Conservation (phyloP, 2,113 vertebrate species). For the Gambusia affinis region DNA sequence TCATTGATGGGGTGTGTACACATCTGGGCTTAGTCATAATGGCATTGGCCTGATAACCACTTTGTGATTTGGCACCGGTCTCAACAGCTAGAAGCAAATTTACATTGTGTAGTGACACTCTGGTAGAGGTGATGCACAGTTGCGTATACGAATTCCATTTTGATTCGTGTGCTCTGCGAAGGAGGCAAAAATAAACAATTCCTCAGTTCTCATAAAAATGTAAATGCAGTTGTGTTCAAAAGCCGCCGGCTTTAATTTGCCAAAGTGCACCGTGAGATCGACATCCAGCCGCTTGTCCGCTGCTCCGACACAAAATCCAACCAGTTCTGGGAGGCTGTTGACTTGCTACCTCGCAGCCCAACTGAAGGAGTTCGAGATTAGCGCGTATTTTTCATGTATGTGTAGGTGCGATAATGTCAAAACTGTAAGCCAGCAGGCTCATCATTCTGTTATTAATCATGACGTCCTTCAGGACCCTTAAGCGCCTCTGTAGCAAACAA, state of each 20-base stretch:
- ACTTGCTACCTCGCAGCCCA: slow-evolving; percentile 1
- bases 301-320: background rate
- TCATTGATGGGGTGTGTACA: slow-evolving; percentile 56
- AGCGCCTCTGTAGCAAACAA: slow-evolving; percentile 33
- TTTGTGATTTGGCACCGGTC: slow-evolving; percentile 47
- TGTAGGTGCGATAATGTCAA: slow-evolving; percentile 21
- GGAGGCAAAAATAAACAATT: slow-evolving; percentile 40
- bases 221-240: slow-evolving; percentile 55
- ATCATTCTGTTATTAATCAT: slow-evolving; percentile 27
- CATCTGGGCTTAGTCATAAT: slow-evolving; percentile 55
- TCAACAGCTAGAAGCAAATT: slow-evolving; percentile 43
- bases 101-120: slow-evolving; percentile 22
- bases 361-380: slow-evolving; percentile 16
- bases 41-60: slow-evolving; percentile 48
- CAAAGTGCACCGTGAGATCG: background rate
- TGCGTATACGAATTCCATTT: slow-evolving; percentile 18
- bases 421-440: slow-evolving; percentile 32
- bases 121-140: slow-evolving; percentile 4
- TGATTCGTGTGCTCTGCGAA: slow-evolving; percentile 17
- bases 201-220: slow-evolving; percentile 51
- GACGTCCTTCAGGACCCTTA: slow-evolving; percentile 18
- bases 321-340: background rate
- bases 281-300: background rate
- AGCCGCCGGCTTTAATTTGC: slow-evolving; percentile 42
- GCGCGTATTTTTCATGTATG: background rate